Evolutionary conservation across 1,140 invertebrate species (phyloP).

Genomic region (Whitmania pigra): DNA sequence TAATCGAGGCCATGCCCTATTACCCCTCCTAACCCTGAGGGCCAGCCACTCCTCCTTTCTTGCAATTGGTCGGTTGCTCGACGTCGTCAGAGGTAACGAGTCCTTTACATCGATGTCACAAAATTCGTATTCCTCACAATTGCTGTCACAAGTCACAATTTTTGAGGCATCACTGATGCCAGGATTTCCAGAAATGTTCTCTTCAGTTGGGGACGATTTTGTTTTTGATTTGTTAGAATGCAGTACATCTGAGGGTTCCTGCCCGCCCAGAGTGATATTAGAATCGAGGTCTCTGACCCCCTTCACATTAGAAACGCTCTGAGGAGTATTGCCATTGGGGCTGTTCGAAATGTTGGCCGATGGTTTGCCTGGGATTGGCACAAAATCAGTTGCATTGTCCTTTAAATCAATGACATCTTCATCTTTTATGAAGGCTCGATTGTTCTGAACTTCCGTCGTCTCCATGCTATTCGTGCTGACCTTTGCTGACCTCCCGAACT

Average conservation of each 20-base stretch:
- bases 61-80: neutral
- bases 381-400: neutral
- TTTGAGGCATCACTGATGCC: too few relatives aligned
- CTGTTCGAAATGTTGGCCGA: neutral
- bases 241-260: too few relatives aligned
- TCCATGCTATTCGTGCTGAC: neutral
- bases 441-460: neutral
- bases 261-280: neutral
- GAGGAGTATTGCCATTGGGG: neutral
- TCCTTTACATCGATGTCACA: neutral
- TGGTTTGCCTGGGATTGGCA: neutral
- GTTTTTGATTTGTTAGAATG: neutral
- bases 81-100: neutral
- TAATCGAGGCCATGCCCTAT: neutral
- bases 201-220: neutral
- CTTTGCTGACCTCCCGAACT: neutral
- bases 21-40: neutral
- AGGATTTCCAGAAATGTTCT: too few relatives aligned
- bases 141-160: neutral
- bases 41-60: slow-evolving; percentile 1
- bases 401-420: neutral
- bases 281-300: neutral
- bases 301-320: neutral
- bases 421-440: neutral
- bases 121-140: neutral